These are phyloP conservation scores for Pomacea canaliculata DNA, from an alignment of 2,888 invertebrate genomes.

Conservation along the genomic window DNA sequence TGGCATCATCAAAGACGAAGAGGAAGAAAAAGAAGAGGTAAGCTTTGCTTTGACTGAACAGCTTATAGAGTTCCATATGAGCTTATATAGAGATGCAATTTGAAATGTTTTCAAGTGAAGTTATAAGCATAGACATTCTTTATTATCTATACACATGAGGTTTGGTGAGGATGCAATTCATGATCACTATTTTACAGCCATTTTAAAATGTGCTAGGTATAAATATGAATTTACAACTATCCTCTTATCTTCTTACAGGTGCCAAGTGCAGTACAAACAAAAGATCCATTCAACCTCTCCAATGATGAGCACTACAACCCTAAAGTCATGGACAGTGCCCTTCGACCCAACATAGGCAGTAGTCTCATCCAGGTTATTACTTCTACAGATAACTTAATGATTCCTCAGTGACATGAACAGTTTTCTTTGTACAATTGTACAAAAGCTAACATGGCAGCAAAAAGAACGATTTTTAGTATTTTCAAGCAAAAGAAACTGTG, in stretches of 20 bases:
- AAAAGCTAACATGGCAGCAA: too few species aligned
- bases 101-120: too few species aligned
- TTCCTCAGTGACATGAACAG: background rate
- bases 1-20: slow-evolving; percentile 89
- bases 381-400: background rate
- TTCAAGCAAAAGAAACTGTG: slow-evolving; percentile 10
- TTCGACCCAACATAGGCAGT: slow-evolving; percentile 77
- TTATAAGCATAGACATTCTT: too few species aligned
- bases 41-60: slow-evolving; percentile 1
- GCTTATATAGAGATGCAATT: too few species aligned
- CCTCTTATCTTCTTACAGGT: slow-evolving; percentile 12
- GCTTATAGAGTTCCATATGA: background rate
- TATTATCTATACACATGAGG: too few species aligned
- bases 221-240: background rate
- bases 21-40: slow-evolving; percentile 64
- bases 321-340: slow-evolving; percentile 66
- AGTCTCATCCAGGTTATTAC: slow-evolving; percentile 76
- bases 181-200: too few species aligned
- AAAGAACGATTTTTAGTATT: too few species aligned
- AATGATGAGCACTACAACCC: slow-evolving; percentile 97
- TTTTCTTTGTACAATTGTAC: background rate
- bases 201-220: too few species aligned
- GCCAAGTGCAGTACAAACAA: slow-evolving; percentile 69
- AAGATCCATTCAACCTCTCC: slow-evolving; percentile 97
- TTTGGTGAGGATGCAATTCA: too few species aligned